Percentiles rank a stretch among this genome's conserved stretches.
Conservation (phyloP, 1,140 invertebrate species). For the Megathymus violae region DNA sequence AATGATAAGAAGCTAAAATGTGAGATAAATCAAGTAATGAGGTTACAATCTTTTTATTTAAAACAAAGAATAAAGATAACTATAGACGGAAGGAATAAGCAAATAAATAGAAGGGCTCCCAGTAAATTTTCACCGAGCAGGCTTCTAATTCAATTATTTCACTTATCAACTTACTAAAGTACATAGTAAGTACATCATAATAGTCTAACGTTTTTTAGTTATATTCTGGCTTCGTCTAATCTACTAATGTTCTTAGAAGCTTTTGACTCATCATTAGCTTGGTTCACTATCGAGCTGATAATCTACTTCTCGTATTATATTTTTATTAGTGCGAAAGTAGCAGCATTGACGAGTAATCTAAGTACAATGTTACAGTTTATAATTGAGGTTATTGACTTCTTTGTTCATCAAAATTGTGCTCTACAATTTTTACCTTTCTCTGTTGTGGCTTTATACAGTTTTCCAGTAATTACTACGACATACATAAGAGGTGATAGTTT, state of each 20-base stretch:
- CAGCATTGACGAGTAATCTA: too few relatives aligned
- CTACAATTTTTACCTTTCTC: too few relatives aligned
- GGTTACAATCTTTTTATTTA: too few relatives aligned
- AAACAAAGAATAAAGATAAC: too few relatives aligned
- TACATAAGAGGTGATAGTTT: too few relatives aligned
- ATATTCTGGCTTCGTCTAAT: slow-evolving; percentile 8
- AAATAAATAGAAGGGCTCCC: slow-evolving; percentile 25
- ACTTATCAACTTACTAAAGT: slow-evolving; percentile 19
- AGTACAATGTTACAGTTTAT: too few relatives aligned
- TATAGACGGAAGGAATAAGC: neutral
- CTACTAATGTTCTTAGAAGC: slow-evolving; percentile 4
- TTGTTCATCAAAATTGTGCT: too few relatives aligned
- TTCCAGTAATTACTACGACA: too few relatives aligned
- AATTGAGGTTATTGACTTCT: too few relatives aligned
- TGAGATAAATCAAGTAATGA: too few relatives aligned
- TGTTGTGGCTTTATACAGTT: too few relatives aligned
- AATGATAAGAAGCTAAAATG: too few relatives aligned
- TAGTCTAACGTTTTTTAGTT: neutral
- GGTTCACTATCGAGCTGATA: neutral
- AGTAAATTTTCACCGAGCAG: slow-evolving; percentile 17
- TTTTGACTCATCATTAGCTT: neutral
- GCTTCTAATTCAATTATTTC: slow-evolving; percentile 32
- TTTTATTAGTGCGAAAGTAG: neutral
- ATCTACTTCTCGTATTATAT: neutral
- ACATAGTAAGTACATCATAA: slow-evolving; percentile 2